Base-by-base conservation (phyloP, 2,888 invertebrate species). In the Microctonus brassicae region DNA sequence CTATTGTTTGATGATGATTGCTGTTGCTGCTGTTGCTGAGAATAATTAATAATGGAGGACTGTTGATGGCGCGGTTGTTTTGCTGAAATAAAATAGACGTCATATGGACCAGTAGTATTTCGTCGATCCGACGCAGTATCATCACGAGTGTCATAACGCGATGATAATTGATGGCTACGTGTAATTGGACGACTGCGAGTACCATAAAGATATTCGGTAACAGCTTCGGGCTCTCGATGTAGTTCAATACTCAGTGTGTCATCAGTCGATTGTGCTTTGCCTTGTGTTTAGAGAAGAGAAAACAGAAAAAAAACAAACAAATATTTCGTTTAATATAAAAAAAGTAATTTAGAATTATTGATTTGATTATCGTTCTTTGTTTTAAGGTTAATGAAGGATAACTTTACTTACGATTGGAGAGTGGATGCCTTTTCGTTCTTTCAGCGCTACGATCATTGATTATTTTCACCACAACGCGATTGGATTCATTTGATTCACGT, bases 201-300 rank as follows among this genome's bases (percentile, higher is more conserved):
- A 0, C 91, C 89, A 79, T 90, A 90, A 10, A 91, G 82, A 81
- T 89, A 91, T 75, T 90, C 90, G 0, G 90, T 89, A 6, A 91
- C 90, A 1, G 89, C 88, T 80, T 90, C 89, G 1, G 90, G 89
- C 76, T 91, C 91, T 20, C 90, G 87, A n/a, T 89, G 77, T 66
- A 90, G 82, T 65, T 90, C 90, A 62, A 89, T 89, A 77, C 89
- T 88, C 20, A 88, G 78, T 60, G 82, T 79, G 64, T 85, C 84
- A 61, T 86, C 87, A 7, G 85, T 85, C 13, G 87, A 87, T 70
- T 87, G 86, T 26, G 86, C 83, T 75, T 87, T 87, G 67, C 87
- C 87, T 87, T 26, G 17, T 3, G n/a, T 58, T 33, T 7, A 77
- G 13, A 71, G 69, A 75, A 76, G 2, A 77, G 11, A 53, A 42